Evolutionary conservation across 2,888 invertebrate species (phyloP).

Genomic region (Eupithecia tripunctaria): DNA sequence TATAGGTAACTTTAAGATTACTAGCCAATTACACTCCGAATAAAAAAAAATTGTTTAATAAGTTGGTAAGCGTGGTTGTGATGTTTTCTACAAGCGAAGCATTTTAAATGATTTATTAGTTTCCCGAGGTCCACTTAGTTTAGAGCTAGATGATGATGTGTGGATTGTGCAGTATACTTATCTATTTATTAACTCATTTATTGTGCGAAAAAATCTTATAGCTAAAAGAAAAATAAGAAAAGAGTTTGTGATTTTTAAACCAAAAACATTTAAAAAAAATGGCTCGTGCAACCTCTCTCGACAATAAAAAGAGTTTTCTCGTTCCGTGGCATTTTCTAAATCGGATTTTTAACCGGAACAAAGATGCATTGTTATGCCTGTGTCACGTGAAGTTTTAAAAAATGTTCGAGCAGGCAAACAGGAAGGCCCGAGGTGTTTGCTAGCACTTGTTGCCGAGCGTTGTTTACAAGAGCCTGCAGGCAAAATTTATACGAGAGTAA

Average conservation of each 20-base stretch:
- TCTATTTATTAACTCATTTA: no score
- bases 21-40: background rate
- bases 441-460: conserved; percentile 44
- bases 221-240: no score
- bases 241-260: no score
- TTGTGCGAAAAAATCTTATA: no score
- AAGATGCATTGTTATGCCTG: conserved; percentile 20
- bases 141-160: no score
- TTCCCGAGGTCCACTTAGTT: no score
- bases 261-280: background rate
- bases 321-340: conserved; percentile 15
- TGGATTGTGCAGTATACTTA: no score
- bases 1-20: background rate
- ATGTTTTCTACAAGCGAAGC: background rate
- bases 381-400: conserved; percentile 30
- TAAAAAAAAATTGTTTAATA: background rate
- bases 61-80: no score
- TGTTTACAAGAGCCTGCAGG: conserved; percentile 60
- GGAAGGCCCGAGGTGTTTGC: conserved; percentile 41
- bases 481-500: conserved; percentile 59
- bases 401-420: conserved; percentile 31
- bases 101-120: no score
- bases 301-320: background rate
- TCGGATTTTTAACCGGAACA: conserved; percentile 29
- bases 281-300: background rate